Evolutionary conservation across 35 echinoderm and acorn worm genomes (phyloP), one percentile per base, ranked within the genome.

Genomic region (Stichopus chloronotus): DNA sequence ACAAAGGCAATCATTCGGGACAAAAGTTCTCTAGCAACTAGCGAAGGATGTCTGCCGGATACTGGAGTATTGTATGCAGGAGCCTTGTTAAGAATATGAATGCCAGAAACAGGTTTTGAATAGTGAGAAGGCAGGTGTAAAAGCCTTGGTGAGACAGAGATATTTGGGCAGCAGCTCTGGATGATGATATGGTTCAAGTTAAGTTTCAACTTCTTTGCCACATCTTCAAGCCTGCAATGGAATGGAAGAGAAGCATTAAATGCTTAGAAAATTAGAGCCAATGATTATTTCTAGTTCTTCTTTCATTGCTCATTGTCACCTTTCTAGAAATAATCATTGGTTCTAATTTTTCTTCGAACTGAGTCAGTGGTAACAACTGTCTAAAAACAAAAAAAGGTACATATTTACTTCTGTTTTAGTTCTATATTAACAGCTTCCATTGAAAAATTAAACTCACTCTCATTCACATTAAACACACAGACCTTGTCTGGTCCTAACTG

Each of bases 181-280:
- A 99, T 92, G 71, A 96, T 96, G 58, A 96, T 94, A 14, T 94
- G 87, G 8, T 96, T 94, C 7, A 99, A 84, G 80, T 99, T 94
- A 11, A 99, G 94, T 68, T 96, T 99, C n/a, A 99, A 85, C 58
- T 95, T 92, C 81, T 92, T 83, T 5, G 97, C 97, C 13, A 99
- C 95, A 78, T 92, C 83, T 91, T 99, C 97, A 21, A 99, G 79
- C 65, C 97, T 99, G 91, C 4, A 57, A 90, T 7, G 58, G 12
- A 94, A 13, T 23, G n/a, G 83, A 76, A 7, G 2, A 89, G 14
- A 87, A 25, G 12, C 19, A 57, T 79, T 57, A 8, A 53, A 72
- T 72, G 69, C 22, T 72, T 72, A 72, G 69, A 72, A 72, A 72
- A 43, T 43, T 43, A 43, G 3, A 43, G 3, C 30, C 30, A 43